Evolutionary conservation across 2,797 vertebrate species (phyloP), one percentile per base, ranked within the genome.

Genomic region (Rousettus madagascariensis): DNA sequence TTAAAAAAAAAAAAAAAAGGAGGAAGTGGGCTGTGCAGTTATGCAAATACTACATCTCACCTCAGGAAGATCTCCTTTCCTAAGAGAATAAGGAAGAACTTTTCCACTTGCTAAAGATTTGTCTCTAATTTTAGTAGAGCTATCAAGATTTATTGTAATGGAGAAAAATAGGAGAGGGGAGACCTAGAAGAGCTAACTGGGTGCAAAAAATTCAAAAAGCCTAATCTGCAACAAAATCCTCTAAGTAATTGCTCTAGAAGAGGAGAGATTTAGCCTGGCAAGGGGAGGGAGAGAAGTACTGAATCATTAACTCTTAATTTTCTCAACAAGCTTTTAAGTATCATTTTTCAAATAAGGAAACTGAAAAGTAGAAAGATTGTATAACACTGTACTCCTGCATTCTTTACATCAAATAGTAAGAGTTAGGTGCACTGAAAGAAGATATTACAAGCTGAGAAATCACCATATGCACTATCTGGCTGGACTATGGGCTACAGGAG

Each of bases 101-200:
- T 91, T 94, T 92, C 89, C 59, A 71, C 43, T 96, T 90, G 59
- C 8, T 88, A 87, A 43, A 92, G 6, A 68, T 85, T 87, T 90
- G 49, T 88, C 19, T 87, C 22, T 78, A 53, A 28, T 84, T 94
- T 93, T 91, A 69, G 43, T 7, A 92, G 38, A 74, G 22, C 49
- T n/a, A 59, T 95, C 75, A 87, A 91, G 19, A 5, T 74, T 36
- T 94, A 24, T 68, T 61, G 8, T 78, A 83, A 90, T 91, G 20
- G 5, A 9, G 8, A 22, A 61, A 80, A 72, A 63, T 3, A 19
- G 55, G 9, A 38, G 7, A 2, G 5, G 7, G 57, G 26, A 28
- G 38, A 53, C 36, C 85, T 10, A 79, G 19, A 88, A 55, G 63
- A 96, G 26, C 15, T 55, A 71, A 8, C 5, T 46, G 28, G n/a